A percentile compares a stretch with the other conserved stretches of the same genome.
Conservation (phyloP, 2,888 invertebrate genomes). For the Melanostoma mellinum region DNA sequence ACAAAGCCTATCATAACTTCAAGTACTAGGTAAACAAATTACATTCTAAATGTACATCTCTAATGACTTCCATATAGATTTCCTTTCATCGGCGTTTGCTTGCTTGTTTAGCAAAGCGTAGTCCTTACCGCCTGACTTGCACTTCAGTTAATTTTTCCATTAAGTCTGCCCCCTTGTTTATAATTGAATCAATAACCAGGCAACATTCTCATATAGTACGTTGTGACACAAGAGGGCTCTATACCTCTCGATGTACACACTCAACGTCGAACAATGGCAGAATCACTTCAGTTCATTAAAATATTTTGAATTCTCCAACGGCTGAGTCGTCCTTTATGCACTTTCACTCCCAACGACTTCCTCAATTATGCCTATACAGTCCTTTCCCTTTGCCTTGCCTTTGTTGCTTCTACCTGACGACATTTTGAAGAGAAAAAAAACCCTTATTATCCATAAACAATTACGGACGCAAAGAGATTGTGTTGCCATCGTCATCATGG, state of each 20-base stretch:
- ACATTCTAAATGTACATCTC: slow-evolving; percentile 68
- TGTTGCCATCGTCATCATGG: slow-evolving; percentile 37
- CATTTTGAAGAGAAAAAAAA: slow-evolving; percentile 45
- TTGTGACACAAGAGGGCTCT: slow-evolving; percentile 24
- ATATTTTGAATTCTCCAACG: slow-evolving; percentile 69
- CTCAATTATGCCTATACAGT: slow-evolving; percentile 39
- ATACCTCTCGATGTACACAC: slow-evolving; percentile 57
- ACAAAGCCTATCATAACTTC: slow-evolving; percentile 45
- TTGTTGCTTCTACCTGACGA: slow-evolving; percentile 52
- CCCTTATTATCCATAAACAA: slow-evolving; percentile 64
- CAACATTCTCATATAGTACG: slow-evolving; percentile 21
- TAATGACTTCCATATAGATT: slow-evolving; percentile 63
- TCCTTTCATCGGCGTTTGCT: slow-evolving; percentile 47
- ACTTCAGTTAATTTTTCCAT: slow-evolving; percentile 72
- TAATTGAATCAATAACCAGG: slow-evolving; percentile 69
- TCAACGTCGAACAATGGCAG: slow-evolving; percentile 68
- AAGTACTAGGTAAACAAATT: slow-evolving; percentile 71
- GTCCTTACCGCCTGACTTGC: slow-evolving; percentile 53
- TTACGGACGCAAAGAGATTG: slow-evolving; percentile 48
- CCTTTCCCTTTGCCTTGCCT: slow-evolving; percentile 11
- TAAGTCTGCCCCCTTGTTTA: slow-evolving; percentile 65
- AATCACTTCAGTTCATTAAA: slow-evolving; percentile 72
- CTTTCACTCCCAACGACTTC: slow-evolving; percentile 42
- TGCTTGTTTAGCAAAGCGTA: slow-evolving; percentile 23
- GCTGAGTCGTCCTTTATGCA: slow-evolving; percentile 43